Base-by-base conservation (phyloP, 2,113 vertebrate genomes). In the Ptilorrhoa leucosticta region DNA sequence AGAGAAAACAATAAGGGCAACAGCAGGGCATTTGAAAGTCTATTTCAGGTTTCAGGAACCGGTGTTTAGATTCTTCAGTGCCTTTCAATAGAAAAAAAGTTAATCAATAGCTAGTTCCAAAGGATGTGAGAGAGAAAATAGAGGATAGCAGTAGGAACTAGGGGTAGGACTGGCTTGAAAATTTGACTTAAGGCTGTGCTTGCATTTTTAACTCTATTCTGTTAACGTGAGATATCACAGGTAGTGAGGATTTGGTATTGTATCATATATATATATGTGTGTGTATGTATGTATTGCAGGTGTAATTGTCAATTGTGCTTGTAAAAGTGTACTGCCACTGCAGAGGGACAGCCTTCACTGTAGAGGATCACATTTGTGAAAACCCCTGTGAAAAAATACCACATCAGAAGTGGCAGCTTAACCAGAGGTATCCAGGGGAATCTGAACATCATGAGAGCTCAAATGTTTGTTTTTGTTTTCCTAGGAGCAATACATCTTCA, bases 401-500 rank as follows among this genome's bases (percentile, higher is more conserved):
- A 7, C 6, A 2, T 26, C 45, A 73, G 61, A 77, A 88, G 61
- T 51, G 77, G 9, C 44, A 88, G 56, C 48, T 81, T 71, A 90
- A 40, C n/a, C 45, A 30, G 10, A 77, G 45, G 10, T 53, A 28
- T 66, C 24, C 51, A 78, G 14, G 19, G 64, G 5, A 54, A 65
- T 58, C 45, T 84, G 13, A 60, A 51, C 76, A 66, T 53, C 37
- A 56, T n/a, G 37, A 48, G 50, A 84, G 45, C 40, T 92, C 19
- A 7, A n/a, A 11, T 42, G 19, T 69, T 92, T 94, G 57, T 7
- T 58, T n/a, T 72, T 92, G n/a, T 90, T 96, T 96, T 85, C 27
- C 45, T 96, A 99, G 99, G 99, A 99, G 45, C 99, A 99, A 61
- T 99, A 99, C 37, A 96, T 99, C 85, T 99, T 99, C 85, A 99